A percentile compares a stretch with the other conserved stretches of the same genome.
Evolutionary conservation across 1,140 invertebrate species (phyloP).

Genomic region (Drosophila teissieri): DNA sequence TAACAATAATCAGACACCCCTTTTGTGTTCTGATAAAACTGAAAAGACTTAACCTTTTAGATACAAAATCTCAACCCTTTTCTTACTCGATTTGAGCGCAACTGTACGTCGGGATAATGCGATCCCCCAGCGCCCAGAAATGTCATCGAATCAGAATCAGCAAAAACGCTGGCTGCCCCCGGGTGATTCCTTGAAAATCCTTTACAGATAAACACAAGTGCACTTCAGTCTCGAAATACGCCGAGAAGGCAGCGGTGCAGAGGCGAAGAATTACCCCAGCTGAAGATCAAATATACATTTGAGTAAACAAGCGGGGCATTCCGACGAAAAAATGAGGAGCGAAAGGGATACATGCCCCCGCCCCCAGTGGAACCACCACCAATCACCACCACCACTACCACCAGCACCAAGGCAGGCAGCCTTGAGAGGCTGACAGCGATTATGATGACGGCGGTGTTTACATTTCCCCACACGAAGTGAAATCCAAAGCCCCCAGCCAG

Average conservation of each 20-base stretch:
- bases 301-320: conserved; percentile 76
- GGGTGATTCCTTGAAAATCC: conserved; percentile 73
- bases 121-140: conserved; percentile 15
- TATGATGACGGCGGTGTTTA: conserved; percentile 78
- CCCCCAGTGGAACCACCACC: conserved; percentile 5
- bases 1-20: not conserved
- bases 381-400: no score
- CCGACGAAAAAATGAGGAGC: conserved; percentile 54
- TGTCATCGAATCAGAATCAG: conserved; percentile 47
- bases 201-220: conserved; percentile 62
- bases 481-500: conserved; percentile 69
- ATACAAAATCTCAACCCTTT: conserved; percentile 2
- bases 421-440: conserved; percentile 44
- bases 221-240: conserved; percentile 11
- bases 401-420: conserved; percentile 25
- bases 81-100: not conserved
- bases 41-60: not conserved
- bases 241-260: conserved; percentile 21
- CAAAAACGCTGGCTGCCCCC: conserved; percentile 17
- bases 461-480: conserved; percentile 75
- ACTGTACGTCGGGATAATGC: conserved; percentile 24
- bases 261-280: conserved; percentile 31
- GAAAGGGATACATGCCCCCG: conserved; percentile 63
- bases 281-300: conserved; percentile 76
- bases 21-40: not conserved